These are phyloP conservation scores for Corythornis madagascariensis DNA, from an alignment of 2,113 vertebrate species.

Conservation along the genomic window DNA sequence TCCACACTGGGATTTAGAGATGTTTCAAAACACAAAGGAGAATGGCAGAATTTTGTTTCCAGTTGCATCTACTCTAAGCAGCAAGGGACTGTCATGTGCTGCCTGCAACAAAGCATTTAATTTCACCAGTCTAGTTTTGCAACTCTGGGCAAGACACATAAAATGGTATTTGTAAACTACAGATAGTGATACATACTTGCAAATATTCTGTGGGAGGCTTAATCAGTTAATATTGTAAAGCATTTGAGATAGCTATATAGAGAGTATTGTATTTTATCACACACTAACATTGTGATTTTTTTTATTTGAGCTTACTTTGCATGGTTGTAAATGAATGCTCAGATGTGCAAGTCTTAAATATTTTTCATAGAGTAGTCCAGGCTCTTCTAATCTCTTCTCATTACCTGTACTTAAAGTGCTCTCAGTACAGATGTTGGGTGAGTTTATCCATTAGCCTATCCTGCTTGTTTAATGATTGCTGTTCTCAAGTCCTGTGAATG, in stretches of 20 bases:
- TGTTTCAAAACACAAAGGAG: background rate
- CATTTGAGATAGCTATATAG: background rate
- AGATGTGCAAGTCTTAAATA: background rate
- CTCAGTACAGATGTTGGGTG: background rate
- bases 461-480: background rate
- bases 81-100: background rate
- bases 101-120: background rate
- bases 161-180: background rate
- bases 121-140: background rate
- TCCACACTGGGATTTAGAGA: background rate
- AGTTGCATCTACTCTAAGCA: background rate
- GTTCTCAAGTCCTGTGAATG: background rate
- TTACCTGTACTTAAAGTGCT: background rate
- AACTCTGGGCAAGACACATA: background rate
- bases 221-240: constrained; percentile 34
- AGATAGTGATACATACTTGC: background rate
- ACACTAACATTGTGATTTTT: background rate
- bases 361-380: background rate
- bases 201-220: constrained; percentile 5
- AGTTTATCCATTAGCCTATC: background rate
- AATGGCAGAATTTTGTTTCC: background rate
- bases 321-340: background rate
- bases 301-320: background rate
- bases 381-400: background rate
- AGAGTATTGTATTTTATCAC: background rate